Evolutionary conservation across 2,797 vertebrate genomes (phyloP).

Genomic region (Rhinichthys osculus): DNA sequence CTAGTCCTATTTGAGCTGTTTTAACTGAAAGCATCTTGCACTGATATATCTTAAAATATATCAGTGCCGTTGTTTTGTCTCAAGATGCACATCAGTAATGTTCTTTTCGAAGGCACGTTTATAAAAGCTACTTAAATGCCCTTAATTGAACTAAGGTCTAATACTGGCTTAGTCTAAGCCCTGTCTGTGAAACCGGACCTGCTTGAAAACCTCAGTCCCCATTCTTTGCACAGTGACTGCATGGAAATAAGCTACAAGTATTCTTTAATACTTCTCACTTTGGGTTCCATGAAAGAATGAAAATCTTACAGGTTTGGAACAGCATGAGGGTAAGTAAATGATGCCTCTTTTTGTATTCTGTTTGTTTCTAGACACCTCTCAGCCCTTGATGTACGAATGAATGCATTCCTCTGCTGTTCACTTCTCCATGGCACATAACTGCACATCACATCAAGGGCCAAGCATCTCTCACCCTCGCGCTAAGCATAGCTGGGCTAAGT

Average conservation of each 20-base stretch:
- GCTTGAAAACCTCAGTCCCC: neutral
- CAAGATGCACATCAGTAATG: no score
- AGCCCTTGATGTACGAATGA: slow-evolving; percentile 14
- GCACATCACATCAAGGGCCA: slow-evolving; percentile 53
- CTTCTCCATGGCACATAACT: slow-evolving; percentile 44
- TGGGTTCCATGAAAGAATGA: neutral
- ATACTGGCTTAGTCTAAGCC: no score
- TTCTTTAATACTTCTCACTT: neutral
- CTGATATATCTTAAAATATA: no score
- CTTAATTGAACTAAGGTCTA: no score
- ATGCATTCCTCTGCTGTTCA: slow-evolving; percentile 42
- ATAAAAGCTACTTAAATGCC: no score
- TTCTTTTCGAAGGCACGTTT: no score
- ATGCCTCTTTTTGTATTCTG: slow-evolving; percentile 6
- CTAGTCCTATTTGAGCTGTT: no score
- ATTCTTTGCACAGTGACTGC: neutral
- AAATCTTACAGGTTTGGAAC: neutral
- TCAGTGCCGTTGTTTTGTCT: no score
- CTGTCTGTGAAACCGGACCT: no score
- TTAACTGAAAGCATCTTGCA: no score
- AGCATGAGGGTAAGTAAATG: neutral
- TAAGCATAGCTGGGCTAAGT: slow-evolving; percentile 60
- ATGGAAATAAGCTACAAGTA: neutral
- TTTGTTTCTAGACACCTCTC: slow-evolving; percentile 34
- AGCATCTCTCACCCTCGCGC: slow-evolving; percentile 63